These are phyloP conservation scores for Dione vanillae DNA, from an alignment of 2,888 invertebrate genomes.

Conservation along the genomic window DNA sequence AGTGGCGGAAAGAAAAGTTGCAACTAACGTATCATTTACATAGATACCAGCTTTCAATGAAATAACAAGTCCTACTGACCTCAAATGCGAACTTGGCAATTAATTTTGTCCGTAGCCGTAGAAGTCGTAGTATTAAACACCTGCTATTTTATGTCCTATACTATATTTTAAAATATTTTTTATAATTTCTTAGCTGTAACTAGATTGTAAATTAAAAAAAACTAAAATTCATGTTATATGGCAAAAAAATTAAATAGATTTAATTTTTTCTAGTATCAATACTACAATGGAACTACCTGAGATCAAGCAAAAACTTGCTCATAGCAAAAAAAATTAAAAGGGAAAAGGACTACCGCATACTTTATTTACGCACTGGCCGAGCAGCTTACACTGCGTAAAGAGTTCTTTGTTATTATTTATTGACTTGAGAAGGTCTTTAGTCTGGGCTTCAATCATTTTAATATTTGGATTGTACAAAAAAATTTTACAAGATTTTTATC, in stretches of 20 bases:
- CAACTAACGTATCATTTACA: constrained; percentile 15
- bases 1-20: constrained; percentile 12
- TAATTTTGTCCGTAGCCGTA: neutral
- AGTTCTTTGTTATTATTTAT: constrained; percentile 35
- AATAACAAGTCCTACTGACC: constrained; percentile 7
- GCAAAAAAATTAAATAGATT: neutral
- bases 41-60: neutral
- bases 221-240: too few species aligned
- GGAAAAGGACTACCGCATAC: constrained; percentile 38
- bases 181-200: too few species aligned
- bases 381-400: constrained; percentile 18
- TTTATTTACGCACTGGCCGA: constrained; percentile 38
- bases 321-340: constrained; percentile 13
- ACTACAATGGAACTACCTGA: neutral
- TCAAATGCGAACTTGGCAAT: constrained; percentile 1
- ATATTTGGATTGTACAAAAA: neutral
- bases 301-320: neutral
- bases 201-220: too few species aligned
- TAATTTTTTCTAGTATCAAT: neutral
- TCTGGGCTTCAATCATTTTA: neutral
- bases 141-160: neutral
- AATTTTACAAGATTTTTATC: neutral
- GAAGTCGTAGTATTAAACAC: neutral
- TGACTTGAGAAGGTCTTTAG: constrained; percentile 19
- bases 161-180: too few species aligned